These are phyloP conservation scores for Drosophila mayri DNA, from an alignment of 1,140 invertebrate genomes.

Conservation along the genomic window DNA sequence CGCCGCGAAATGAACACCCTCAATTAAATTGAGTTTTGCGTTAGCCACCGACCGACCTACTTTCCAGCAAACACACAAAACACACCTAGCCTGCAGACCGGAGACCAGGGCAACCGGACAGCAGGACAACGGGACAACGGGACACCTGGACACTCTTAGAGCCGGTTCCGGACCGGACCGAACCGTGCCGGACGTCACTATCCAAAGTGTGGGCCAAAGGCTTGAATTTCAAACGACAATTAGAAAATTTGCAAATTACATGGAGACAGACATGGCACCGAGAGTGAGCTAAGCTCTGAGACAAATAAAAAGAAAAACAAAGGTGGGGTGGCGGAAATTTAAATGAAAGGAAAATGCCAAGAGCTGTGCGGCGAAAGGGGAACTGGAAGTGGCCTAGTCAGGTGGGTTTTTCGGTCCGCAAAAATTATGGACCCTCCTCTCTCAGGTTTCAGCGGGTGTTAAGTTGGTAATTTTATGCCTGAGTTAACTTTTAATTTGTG, in stretches of 20 bases:
- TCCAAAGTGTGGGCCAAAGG: slow-evolving; percentile 69
- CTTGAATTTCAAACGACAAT: slow-evolving; percentile 81
- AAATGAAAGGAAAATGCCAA: slow-evolving; percentile 60
- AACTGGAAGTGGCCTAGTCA: slow-evolving; percentile 43
- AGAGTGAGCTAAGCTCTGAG: slow-evolving; percentile 16
- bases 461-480: slow-evolving; percentile 84
- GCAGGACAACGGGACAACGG: neutral
- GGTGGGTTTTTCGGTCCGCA: slow-evolving; percentile 22
- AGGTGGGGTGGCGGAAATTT: slow-evolving; percentile 44
- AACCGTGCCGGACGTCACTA: slow-evolving; percentile 57
- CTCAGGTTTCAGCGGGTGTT: slow-evolving; percentile 68
- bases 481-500: slow-evolving; percentile 83
- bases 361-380: slow-evolving; percentile 12
- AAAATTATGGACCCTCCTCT: slow-evolving; percentile 14
- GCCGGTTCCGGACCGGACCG: slow-evolving; percentile 15
- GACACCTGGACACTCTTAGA: slow-evolving; percentile 5
- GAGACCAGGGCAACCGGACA: slow-evolving; percentile 12
- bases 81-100: slow-evolving; percentile 39
- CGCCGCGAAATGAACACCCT: slow-evolving; percentile 62
- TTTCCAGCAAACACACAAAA: slow-evolving; percentile 39
- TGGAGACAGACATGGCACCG: slow-evolving; percentile 26
- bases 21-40: slow-evolving; percentile 70
- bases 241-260: slow-evolving; percentile 84
- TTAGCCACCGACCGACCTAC: slow-evolving; percentile 67
- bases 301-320: slow-evolving; percentile 38